A percentile compares a stretch with the other conserved stretches of the same genome.
Evolutionary conservation across 2,888 invertebrate genomes (phyloP).

Genomic region (Epinotia ramella): DNA sequence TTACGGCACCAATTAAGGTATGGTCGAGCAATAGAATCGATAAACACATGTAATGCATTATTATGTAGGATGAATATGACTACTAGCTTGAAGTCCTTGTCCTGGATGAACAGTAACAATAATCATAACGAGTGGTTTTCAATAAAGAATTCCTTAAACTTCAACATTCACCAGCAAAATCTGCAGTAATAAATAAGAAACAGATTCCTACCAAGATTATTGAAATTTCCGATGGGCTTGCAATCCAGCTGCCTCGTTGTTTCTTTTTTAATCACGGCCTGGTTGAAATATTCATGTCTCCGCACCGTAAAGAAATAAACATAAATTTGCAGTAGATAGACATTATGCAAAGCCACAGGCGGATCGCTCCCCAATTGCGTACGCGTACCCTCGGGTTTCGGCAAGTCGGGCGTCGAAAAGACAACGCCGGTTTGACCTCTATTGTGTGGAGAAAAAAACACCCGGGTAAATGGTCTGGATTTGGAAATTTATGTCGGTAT

Average conservation of each 20-base stretch:
- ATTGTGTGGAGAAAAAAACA: constrained; percentile 54
- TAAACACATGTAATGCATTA: not conserved
- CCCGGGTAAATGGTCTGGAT: constrained; percentile 55
- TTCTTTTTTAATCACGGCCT: constrained; percentile 42
- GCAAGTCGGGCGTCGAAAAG: constrained; percentile 50
- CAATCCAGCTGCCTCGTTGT: constrained; percentile 36
- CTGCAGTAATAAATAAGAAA: constrained; percentile 23
- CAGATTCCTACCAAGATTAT: constrained; percentile 29
- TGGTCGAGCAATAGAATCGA: not conserved
- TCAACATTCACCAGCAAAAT: not conserved
- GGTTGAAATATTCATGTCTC: constrained; percentile 45
- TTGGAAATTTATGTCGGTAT: constrained; percentile 62
- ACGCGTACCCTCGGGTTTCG: constrained; percentile 47
- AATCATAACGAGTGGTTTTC: not conserved
- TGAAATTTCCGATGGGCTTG: constrained; percentile 33
- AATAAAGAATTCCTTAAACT: not conserved
- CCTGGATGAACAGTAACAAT: not conserved
- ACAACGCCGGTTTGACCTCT: constrained; percentile 48
- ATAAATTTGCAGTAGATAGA: constrained; percentile 46
- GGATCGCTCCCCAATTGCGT: constrained; percentile 49
- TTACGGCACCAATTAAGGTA: not conserved
- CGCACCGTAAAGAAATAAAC: constrained; percentile 45
- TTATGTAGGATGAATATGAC: not conserved
- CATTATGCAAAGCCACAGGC: constrained; percentile 47
- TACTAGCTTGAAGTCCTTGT: not conserved